Evolutionary conservation across 2,113 vertebrate genomes (phyloP).

Genomic region (Trematomus loennbergii): DNA sequence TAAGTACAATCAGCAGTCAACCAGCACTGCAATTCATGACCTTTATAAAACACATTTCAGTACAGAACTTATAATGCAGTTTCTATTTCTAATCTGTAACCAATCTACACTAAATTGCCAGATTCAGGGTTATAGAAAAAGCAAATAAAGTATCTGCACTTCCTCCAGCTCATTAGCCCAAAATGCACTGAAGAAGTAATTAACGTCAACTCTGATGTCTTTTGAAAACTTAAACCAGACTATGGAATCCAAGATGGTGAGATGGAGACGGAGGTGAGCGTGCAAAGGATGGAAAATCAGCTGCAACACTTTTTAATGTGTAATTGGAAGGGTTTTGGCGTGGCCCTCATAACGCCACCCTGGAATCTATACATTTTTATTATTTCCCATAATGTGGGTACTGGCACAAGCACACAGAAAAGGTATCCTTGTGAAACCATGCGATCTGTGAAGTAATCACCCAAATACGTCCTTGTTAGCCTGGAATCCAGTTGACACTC

Average conservation of each 20-base stretch:
- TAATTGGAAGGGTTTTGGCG: constrained; percentile 69
- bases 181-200: constrained; percentile 66
- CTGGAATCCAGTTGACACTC: constrained; percentile 53
- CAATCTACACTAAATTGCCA: constrained; percentile 26
- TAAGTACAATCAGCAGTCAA: constrained; percentile 78
- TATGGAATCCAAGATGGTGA: constrained; percentile 33
- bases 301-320: constrained; percentile 59
- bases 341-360: constrained; percentile 32
- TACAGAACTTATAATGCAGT: constrained; percentile 34
- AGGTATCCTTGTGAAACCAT: constrained; percentile 63
- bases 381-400: constrained; percentile 69
- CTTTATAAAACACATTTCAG: constrained; percentile 66
- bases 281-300: constrained; percentile 63
- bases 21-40: constrained; percentile 48
- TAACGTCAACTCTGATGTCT: constrained; percentile 66
- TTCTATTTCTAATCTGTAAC: constrained; percentile 22
- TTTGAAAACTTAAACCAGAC: constrained; percentile 46
- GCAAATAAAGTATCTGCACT: not conserved
- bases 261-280: constrained; percentile 30
- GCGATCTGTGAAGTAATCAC: constrained; percentile 72
- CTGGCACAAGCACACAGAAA: constrained; percentile 67
- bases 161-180: constrained; percentile 55
- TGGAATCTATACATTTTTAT: constrained; percentile 72
- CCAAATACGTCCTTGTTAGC: constrained; percentile 69
- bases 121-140: constrained; percentile 9